Conservation (phyloP, 30 jellyfish, hydroid and myxozoan genomes). For the Chrysaora quinquecirrha region DNA sequence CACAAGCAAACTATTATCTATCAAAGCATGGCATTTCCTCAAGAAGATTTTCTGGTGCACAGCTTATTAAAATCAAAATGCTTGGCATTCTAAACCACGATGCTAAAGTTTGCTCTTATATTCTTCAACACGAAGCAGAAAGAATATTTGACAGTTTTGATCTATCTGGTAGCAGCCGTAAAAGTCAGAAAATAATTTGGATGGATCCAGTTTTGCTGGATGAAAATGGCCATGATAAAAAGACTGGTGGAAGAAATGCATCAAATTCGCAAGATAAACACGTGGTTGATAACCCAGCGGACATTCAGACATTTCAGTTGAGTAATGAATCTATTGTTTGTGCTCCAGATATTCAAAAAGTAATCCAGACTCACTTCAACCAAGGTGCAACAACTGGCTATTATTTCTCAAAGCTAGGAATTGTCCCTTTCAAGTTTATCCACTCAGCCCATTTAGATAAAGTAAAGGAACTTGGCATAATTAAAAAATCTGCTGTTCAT, state of each 20-base stretch:
- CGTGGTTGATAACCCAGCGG: constrained; percentile 50
- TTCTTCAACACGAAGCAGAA: constrained; percentile 94
- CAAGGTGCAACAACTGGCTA: constrained; percentile 99
- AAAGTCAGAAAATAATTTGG: constrained; percentile 87
- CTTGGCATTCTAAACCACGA: constrained; percentile 94
- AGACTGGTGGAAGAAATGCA: constrained; percentile 43
- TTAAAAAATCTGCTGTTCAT: constrained; percentile 95
- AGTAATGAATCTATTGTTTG: constrained; percentile 80
- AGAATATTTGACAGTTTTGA: constrained; percentile 96
- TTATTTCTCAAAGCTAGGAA: constrained; percentile 93
- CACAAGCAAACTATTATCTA: constrained; percentile 96
- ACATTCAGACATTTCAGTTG: constrained; percentile 72
- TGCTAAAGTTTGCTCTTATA: constrained; percentile 97
- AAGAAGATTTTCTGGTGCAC: constrained; percentile 97
- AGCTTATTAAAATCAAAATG: constrained; percentile 92
- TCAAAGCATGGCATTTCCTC: constrained; percentile 97
- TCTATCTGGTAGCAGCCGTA: constrained; percentile 86
- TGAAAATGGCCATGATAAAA: constrained; percentile 73
- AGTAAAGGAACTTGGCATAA: constrained; percentile 87
- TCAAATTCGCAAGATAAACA: constrained; percentile 37
- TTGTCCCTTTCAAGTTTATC: constrained; percentile 95
- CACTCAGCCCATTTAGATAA: constrained; percentile 94
- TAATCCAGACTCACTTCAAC: constrained; percentile 88
- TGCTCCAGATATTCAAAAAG: constrained; percentile 99
- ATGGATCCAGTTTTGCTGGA: constrained; percentile 97